These are phyloP conservation scores for Falco naumanni DNA, from an alignment of 2,797 vertebrate species.

Conservation along the genomic window DNA sequence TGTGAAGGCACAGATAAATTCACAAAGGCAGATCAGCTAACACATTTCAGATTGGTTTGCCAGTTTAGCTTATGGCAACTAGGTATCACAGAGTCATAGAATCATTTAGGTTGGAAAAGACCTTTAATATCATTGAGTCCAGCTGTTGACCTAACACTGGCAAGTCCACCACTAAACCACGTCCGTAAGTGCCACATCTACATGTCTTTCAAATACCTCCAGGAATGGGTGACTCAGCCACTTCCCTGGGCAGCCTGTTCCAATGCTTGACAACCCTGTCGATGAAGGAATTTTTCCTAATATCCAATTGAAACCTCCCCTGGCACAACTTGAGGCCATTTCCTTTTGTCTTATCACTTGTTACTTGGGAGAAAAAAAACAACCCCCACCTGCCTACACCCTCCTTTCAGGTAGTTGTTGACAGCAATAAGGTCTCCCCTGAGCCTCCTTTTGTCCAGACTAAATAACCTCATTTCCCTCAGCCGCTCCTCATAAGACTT, in stretches of 20 bases:
- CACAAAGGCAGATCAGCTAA: neutral
- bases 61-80: neutral
- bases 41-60: neutral
- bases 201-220: neutral
- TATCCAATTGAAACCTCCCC: neutral
- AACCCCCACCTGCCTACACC: too few species aligned
- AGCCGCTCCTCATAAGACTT: too few species aligned
- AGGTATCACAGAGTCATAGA: neutral
- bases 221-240: neutral
- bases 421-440: too few species aligned
- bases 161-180: neutral
- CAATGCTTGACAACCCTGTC: neutral
- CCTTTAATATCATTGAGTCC: neutral
- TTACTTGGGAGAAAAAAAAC: too few species aligned
- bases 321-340: neutral
- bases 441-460: too few species aligned
- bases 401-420: too few species aligned
- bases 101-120: neutral
- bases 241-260: neutral
- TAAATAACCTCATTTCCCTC: too few species aligned
- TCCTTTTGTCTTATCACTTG: neutral
- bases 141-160: neutral
- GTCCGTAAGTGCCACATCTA: neutral
- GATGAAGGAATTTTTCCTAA: neutral
- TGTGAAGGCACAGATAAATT: neutral